Conservation (phyloP, 2,888 invertebrate genomes). For the Balanococcus diminutus region DNA sequence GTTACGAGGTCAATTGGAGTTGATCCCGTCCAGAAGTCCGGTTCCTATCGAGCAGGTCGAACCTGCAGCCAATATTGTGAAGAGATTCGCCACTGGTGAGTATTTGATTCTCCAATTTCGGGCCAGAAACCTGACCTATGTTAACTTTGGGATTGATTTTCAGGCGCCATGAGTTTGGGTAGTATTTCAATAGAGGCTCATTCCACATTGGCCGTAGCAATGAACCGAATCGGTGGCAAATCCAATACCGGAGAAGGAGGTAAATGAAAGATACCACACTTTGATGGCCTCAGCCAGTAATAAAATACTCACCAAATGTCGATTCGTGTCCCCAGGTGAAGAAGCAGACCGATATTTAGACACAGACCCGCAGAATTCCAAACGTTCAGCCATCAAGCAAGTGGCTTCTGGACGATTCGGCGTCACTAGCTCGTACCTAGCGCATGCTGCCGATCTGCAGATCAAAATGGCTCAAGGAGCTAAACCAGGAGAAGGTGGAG, state of each 20-base stretch:
- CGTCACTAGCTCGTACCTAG: slow-evolving; percentile 95
- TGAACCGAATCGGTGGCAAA: slow-evolving; percentile 97
- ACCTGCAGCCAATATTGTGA: slow-evolving; percentile 91
- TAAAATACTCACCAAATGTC: background rate
- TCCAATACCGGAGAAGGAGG: slow-evolving; percentile 99
- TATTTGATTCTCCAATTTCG: background rate
- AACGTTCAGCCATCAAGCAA: slow-evolving; percentile 96
- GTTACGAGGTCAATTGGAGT: slow-evolving; percentile 89
- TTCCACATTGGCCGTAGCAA: slow-evolving; percentile 90
- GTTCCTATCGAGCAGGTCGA: slow-evolving; percentile 89
- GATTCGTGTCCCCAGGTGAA: slow-evolving; percentile 62
- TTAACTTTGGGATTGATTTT: slow-evolving; percentile 55
- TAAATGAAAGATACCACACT: too few relatives aligned
- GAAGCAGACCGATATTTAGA: slow-evolving; percentile 73
- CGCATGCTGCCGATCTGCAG: slow-evolving; percentile 97
- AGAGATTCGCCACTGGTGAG: slow-evolving; percentile 85
- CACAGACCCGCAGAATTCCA: slow-evolving; percentile 80
- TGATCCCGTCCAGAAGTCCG: slow-evolving; percentile 77
- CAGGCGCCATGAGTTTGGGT: slow-evolving; percentile 95
- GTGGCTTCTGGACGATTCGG: slow-evolving; percentile 98
- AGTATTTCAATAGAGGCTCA: slow-evolving; percentile 97
- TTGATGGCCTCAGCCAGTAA: too few relatives aligned
- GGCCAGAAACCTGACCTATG: too few relatives aligned
- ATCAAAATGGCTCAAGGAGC: slow-evolving; percentile 99
- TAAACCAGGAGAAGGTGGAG: slow-evolving; percentile 98